Percentiles rank a stretch among this genome's conserved stretches.
These are phyloP conservation scores for Oreotrochilus melanogaster DNA, from an alignment of 2,113 vertebrate species.

Conservation along the genomic window DNA sequence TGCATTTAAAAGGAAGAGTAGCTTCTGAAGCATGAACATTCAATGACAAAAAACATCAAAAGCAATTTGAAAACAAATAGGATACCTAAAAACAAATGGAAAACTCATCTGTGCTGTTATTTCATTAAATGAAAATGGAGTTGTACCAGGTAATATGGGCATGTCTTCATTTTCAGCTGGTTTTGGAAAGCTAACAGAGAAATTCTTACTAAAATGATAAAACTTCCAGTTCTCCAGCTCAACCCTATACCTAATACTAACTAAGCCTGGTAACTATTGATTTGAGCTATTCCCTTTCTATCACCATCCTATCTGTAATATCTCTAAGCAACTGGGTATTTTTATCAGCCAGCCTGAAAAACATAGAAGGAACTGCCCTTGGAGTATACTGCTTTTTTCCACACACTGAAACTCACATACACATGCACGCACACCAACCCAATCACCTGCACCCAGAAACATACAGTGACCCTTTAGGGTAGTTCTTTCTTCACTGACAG, in stretches of 20 bases:
- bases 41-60: not conserved
- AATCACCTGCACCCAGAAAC: not conserved
- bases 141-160: not conserved
- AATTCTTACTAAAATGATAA: slow-evolving; percentile 48
- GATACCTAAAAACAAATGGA: not conserved
- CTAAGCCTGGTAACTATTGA: slow-evolving; percentile 21
- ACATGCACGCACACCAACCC: not conserved
- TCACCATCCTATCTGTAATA: slow-evolving; percentile 43
- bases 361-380: not conserved
- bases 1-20: not conserved
- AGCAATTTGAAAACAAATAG: not conserved
- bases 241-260: slow-evolving; percentile 48
- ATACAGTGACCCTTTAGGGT: not conserved
- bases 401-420: not conserved
- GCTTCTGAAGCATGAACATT: not conserved
- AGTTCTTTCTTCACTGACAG: not conserved
- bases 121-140: not conserved
- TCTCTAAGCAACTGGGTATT: slow-evolving; percentile 78
- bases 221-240: slow-evolving; percentile 66
- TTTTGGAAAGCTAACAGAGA: slow-evolving; percentile 43
- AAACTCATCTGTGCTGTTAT: not conserved
- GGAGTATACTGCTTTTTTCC: slow-evolving; percentile 23
- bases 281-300: slow-evolving; percentile 1
- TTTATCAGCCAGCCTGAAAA: slow-evolving; percentile 74
- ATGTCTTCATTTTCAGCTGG: not conserved